A percentile compares a stretch with the other conserved stretches of the same genome.
Evolutionary conservation across 2,113 vertebrate species (phyloP).

Genomic region (Prietella phreatophila): DNA sequence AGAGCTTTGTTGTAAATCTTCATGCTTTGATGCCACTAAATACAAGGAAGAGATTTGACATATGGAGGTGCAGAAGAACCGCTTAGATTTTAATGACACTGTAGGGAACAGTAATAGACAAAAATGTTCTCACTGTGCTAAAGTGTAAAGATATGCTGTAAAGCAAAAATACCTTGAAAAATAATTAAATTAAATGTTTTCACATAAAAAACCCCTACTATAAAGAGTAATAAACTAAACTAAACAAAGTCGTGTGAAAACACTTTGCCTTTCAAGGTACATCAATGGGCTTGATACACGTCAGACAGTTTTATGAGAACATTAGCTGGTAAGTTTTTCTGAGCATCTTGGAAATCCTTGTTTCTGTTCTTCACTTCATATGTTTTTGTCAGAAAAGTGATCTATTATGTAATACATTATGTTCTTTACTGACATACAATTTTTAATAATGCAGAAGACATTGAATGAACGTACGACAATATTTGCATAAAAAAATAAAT

Average conservation of each 20-base stretch:
- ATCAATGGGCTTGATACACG: not conserved
- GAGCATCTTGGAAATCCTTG: not conserved
- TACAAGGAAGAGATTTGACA: not conserved
- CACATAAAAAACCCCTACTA: not conserved
- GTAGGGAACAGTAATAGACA: not conserved
- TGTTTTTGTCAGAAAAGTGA: not conserved
- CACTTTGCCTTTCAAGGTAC: not conserved
- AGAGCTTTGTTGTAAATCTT: slow-evolving; percentile 24
- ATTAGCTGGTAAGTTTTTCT: not conserved
- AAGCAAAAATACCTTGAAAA: not conserved
- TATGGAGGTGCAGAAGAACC: slow-evolving; percentile 16
- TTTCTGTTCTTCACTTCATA: not conserved
- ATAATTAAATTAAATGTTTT: not conserved
- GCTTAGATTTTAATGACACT: not conserved
- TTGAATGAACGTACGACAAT: not conserved
- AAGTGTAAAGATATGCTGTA: not conserved
- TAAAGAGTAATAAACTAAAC: not conserved
- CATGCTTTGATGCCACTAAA: slow-evolving; percentile 15
- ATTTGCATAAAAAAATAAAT: not conserved
- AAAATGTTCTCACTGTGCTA: not conserved
- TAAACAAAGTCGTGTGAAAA: not conserved
- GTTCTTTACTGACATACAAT: not conserved
- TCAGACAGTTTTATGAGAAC: not conserved
- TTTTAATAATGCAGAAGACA: not conserved
- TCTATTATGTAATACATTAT: not conserved